phyloP scores from a whole-genome alignment of 2,797 vertebrate species.

The Knipowitschia caucasica region DNA sequence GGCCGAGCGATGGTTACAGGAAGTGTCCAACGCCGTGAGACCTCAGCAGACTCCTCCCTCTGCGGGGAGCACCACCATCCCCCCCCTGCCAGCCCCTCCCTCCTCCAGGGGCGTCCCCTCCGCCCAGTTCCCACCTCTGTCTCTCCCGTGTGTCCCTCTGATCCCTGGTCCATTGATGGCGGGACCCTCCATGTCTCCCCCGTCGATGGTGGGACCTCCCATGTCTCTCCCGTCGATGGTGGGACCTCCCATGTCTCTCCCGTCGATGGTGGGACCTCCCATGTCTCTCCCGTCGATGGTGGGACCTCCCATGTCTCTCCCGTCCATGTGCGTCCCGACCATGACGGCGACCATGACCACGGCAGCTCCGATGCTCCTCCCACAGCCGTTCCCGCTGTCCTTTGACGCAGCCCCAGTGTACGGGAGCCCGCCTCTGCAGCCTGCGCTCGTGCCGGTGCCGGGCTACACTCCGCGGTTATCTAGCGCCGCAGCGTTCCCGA shows the following conservation, averaged over 20 bases:
- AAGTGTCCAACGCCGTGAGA: conserved; percentile 85
- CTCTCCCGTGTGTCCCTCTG: conserved; percentile 61
- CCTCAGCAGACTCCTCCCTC: conserved; percentile 72
- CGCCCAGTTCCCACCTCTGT: conserved; percentile 64
- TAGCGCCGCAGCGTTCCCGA: conserved; percentile 80
- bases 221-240: conserved; percentile 68
- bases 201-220: conserved; percentile 70
- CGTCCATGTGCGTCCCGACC: conserved; percentile 71
- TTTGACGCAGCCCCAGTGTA: conserved; percentile 77
- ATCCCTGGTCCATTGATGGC: conserved; percentile 68
- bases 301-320: conserved; percentile 69
- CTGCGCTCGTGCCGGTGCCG: conserved; percentile 78
- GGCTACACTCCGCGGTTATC: conserved; percentile 77
- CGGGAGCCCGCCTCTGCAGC: conserved; percentile 71
- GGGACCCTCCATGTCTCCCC: conserved; percentile 68
- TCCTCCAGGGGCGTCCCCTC: no score
- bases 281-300: conserved; percentile 69
- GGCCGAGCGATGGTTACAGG: conserved; percentile 90
- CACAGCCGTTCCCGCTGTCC: conserved; percentile 78
- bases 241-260: conserved; percentile 61
- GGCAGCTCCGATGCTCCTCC: conserved; percentile 61
- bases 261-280: conserved; percentile 62
- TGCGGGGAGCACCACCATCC: no score
- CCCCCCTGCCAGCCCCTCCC: conserved; percentile 68
- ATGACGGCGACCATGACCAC: conserved; percentile 69